phyloP scores from a whole-genome alignment of 2,888 invertebrate species.

The Schrankia costaestrigalis region DNA sequence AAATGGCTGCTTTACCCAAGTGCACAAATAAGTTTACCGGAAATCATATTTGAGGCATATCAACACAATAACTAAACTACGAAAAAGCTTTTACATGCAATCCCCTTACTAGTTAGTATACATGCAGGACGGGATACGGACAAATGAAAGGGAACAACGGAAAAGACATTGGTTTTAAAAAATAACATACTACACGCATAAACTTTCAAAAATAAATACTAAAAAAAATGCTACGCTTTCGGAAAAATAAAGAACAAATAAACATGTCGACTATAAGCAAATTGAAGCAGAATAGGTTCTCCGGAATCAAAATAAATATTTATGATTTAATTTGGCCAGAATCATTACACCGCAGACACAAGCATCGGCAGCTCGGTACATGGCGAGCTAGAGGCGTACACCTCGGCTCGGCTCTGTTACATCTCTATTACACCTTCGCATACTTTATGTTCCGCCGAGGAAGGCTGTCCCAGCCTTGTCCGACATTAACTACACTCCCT shows the following conservation, averaged over 20 bases:
- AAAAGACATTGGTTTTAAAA: slow-evolving; percentile 77
- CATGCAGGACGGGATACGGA: slow-evolving; percentile 64
- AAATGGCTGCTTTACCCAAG: slow-evolving; percentile 10
- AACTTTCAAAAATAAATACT: slow-evolving; percentile 60
- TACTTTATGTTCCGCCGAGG: slow-evolving; percentile 48
- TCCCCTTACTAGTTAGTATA: slow-evolving; percentile 64
- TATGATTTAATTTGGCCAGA: slow-evolving; percentile 78
- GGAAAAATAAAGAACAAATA: slow-evolving; percentile 70
- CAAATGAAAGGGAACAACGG: slow-evolving; percentile 67
- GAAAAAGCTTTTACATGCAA: slow-evolving; percentile 67
- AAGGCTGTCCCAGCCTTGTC: slow-evolving; percentile 77
- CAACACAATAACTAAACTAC: slow-evolving; percentile 56
- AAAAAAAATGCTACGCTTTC: slow-evolving; percentile 60
- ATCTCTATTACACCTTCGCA: slow-evolving; percentile 50
- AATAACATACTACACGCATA: slow-evolving; percentile 73
- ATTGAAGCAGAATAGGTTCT: slow-evolving; percentile 81
- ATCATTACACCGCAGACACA: slow-evolving; percentile 69
- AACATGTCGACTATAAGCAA: slow-evolving; percentile 78
- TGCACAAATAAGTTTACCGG: slow-evolving; percentile 56
- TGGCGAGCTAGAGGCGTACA: slow-evolving; percentile 10
- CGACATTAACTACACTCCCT: slow-evolving; percentile 53
- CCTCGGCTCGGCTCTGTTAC: slow-evolving; percentile 9
- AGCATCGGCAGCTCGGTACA: slow-evolving; percentile 51
- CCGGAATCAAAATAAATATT: slow-evolving; percentile 76
- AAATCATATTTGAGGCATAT: slow-evolving; percentile 68